Base-by-base conservation (phyloP, 2,113 vertebrate genomes). In the Gymnobelideus leadbeateri region DNA sequence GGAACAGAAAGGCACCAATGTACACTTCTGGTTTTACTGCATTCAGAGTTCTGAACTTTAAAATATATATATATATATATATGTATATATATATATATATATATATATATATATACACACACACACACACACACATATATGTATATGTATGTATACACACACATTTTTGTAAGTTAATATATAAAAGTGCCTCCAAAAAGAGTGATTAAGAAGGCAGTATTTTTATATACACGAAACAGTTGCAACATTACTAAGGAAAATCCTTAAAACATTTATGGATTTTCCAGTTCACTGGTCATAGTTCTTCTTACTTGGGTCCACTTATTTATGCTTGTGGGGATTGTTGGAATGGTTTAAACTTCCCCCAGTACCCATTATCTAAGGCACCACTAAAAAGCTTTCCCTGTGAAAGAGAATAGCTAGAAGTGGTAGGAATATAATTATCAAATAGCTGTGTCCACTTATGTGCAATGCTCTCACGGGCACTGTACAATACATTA, bases 261-360 rank as follows among this genome's bases (percentile, higher is more conserved):
- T 51, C 11, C 9, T 92, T 53, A 61, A 97, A 95, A 93, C 2
- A 92, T 89, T 93, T 77, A 93, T 57, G 31, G 11, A 16, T 7
- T 95, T 97, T 95, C 90, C 47, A 97, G 55, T 84, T 84, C 50
- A 89, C 50, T 54, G 31, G 47, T 3, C 26, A 47, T 37, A 84
- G 43, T 61, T 51, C 51, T 47, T 43, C 89, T 89, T 52, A 43
- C 91, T 94, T 16, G 37, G 51, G 6, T 94, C 93, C 31, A 53
- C 31, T 96, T 92, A 90, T 91, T 93, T 94, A 90, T 93, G 46
- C 89, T 23, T 51, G 19, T 28, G 31, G 90, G n/a, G 8, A 10
- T 46, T 37, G 77, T 57, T 77, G 90, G 14, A 51, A 0, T 96
- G 46, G n/a, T 31, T 94, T 93, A 93, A 90, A 77, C 26, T 28